Base-by-base conservation (phyloP, 1,140 invertebrate genomes). In the Gryon sp. region DNA sequence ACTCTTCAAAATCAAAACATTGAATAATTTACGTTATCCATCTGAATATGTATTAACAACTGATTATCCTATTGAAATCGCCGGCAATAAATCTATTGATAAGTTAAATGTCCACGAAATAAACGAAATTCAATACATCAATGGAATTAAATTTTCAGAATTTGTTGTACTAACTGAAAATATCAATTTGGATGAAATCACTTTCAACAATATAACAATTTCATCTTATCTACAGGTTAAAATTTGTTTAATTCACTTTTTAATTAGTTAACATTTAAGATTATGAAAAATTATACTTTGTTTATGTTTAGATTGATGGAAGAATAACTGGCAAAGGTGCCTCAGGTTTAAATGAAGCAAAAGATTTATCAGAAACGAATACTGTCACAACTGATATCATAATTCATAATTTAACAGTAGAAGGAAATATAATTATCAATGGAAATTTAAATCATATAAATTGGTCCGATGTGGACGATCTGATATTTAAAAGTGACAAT, bases 21-120 rank as follows among this genome's bases (percentile, higher is more conserved):
- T 87, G 0, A 86, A 86, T 45, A 19, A 73, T 60, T 15, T 85
- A 6, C 0, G 16, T 4, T 86, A 86, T 72, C 84, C 84, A 9
- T 8, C 45, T 0, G 76, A 81, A 16, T 87, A 81, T 11, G 46
- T 86, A 11, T 4, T 66, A 4, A 40, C 18, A 2, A 34, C 43
- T 18, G 28, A 11, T 14, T 26, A n/a, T 7, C 19, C 22, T 14
- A 30, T 65, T 0, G 15, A 69, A 1, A 46, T 87, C 1, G 73
- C 36, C 0, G 75, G 78, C 9, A 0, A 5, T 4, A 87, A 87
- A 50, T 40, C 24, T 20, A 83, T 87, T 18, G 24, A 77, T 6
- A 63, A 38, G 0, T 15, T 87, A 0, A 68, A 18, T 1, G 30
- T 78, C 0, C 2, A 6, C 1, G 36, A 38, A 43, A 19, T 85